These are phyloP conservation scores for Athrips mouffetella DNA, from an alignment of 2,888 invertebrate species.

Conservation along the genomic window DNA sequence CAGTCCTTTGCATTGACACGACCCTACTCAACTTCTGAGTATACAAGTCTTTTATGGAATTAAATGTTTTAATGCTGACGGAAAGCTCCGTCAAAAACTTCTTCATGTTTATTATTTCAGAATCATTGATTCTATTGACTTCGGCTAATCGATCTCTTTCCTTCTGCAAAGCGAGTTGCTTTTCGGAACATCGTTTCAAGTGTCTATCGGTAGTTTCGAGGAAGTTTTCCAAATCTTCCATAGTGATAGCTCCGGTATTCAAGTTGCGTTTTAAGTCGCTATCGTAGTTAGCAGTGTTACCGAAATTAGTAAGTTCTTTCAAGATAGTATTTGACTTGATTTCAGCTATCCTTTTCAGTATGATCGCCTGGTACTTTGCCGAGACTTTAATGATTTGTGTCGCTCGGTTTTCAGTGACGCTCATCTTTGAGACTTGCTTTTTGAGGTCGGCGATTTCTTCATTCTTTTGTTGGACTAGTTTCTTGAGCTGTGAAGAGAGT, in stretches of 20 bases:
- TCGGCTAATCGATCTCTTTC: slow-evolving; percentile 61
- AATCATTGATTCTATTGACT: slow-evolving; percentile 63
- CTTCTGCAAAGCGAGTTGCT: slow-evolving; percentile 54
- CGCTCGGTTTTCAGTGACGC: slow-evolving; percentile 57
- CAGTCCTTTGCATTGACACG: slow-evolving; percentile 59
- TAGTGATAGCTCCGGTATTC: slow-evolving; percentile 57
- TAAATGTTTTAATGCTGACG: slow-evolving; percentile 59
- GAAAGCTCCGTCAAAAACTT: slow-evolving; percentile 65
- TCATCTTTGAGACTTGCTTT: slow-evolving; percentile 62
- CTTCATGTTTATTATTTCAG: slow-evolving; percentile 61
- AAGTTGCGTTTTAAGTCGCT: slow-evolving; percentile 53
- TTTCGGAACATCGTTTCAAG: slow-evolving; percentile 58
- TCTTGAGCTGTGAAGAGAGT: slow-evolving; percentile 60
- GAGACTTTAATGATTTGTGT: slow-evolving; percentile 69
- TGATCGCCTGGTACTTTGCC: slow-evolving; percentile 68
- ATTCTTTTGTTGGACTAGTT: slow-evolving; percentile 63
- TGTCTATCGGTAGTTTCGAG: slow-evolving; percentile 67
- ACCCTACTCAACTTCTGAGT: slow-evolving; percentile 56
- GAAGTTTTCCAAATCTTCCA: slow-evolving; percentile 70
- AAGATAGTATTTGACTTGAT: slow-evolving; percentile 63
- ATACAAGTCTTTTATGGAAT: slow-evolving; percentile 59
- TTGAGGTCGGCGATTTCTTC: slow-evolving; percentile 68
- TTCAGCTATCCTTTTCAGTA: slow-evolving; percentile 64
- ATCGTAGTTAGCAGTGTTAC: slow-evolving; percentile 51
- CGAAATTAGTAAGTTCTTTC: slow-evolving; percentile 65